Percentiles rank a stretch among this genome's conserved stretches.
Conservation (phyloP, 2,888 invertebrate species). For the Ophraella communa region DNA sequence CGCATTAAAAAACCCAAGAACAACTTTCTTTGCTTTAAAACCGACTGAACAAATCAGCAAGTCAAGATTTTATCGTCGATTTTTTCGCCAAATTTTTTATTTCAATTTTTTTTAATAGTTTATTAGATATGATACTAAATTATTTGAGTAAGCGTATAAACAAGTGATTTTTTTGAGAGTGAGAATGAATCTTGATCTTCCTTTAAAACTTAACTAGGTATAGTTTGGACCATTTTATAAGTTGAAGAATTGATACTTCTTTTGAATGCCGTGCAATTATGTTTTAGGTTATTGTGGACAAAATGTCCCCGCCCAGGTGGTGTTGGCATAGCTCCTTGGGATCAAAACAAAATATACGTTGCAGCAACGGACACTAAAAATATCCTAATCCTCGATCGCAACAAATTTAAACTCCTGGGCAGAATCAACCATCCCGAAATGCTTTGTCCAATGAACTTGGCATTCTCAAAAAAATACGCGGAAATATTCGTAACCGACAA, state of each 20-base stretch:
- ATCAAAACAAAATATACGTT: slow-evolving; percentile 69
- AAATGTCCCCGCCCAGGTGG: slow-evolving; percentile 72
- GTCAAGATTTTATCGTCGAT: too few relatives aligned
- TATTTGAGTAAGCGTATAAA: too few relatives aligned
- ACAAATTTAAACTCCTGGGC: slow-evolving; percentile 60
- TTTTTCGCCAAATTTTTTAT: too few relatives aligned
- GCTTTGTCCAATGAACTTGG: slow-evolving; percentile 69
- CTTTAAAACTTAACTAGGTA: too few relatives aligned
- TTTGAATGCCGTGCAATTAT: not conserved
- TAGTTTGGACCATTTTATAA: too few relatives aligned
- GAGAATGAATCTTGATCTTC: too few relatives aligned
- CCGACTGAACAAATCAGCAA: too few relatives aligned
- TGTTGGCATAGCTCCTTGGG: slow-evolving; percentile 70
- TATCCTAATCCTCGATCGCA: slow-evolving; percentile 50
- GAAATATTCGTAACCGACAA: slow-evolving; percentile 71
- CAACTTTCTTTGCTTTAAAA: too few relatives aligned
- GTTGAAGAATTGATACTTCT: not conserved
- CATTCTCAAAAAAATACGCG: slow-evolving; percentile 64
- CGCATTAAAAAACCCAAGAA: too few relatives aligned
- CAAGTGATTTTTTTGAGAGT: too few relatives aligned
- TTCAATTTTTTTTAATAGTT: too few relatives aligned
- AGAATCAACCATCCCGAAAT: slow-evolving; percentile 64
- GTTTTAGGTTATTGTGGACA: slow-evolving; percentile 61
- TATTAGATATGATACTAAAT: too few relatives aligned
- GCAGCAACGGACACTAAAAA: slow-evolving; percentile 63